phyloP scores from a whole-genome alignment of 2,113 vertebrate species.

The Tringa solitaria region DNA sequence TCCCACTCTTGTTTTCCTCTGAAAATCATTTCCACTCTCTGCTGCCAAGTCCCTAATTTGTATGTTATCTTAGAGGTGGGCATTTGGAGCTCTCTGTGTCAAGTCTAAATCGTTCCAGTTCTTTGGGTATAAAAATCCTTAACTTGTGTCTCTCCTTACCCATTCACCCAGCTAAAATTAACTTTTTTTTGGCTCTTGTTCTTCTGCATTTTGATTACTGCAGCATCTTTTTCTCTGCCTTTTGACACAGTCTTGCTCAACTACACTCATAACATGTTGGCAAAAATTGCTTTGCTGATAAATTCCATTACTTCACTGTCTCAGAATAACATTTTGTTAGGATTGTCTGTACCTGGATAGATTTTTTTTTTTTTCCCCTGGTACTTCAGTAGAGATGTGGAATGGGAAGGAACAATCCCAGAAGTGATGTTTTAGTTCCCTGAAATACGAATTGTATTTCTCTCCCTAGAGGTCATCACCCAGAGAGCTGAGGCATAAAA shows the following conservation, averaged over 20 bases:
- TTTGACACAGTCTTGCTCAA: conserved; percentile 56
- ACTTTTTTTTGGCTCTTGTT: not conserved
- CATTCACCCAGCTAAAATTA: not conserved
- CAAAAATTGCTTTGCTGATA: not conserved
- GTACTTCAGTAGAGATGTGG: not conserved
- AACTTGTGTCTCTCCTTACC: not conserved
- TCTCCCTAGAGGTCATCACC: not conserved
- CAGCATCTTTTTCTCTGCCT: conserved; percentile 27
- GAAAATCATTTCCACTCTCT: not conserved
- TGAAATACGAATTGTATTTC: not conserved
- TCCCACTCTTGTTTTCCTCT: not conserved
- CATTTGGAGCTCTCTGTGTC: not conserved
- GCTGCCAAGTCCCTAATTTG: not conserved
- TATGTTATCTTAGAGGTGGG: not conserved
- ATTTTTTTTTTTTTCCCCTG: not conserved
- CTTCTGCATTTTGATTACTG: not conserved
- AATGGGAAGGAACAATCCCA: not conserved
- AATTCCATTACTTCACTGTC: not conserved
- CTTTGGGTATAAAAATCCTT: not conserved
- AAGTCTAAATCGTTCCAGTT: not conserved
- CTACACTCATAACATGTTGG: not conserved
- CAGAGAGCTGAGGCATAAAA: not conserved
- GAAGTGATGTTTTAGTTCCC: not conserved
- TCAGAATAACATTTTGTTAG: not conserved
- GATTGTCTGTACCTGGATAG: not conserved